Conservation (phyloP, 1,140 invertebrate genomes). For the Berghia stephanieae region DNA sequence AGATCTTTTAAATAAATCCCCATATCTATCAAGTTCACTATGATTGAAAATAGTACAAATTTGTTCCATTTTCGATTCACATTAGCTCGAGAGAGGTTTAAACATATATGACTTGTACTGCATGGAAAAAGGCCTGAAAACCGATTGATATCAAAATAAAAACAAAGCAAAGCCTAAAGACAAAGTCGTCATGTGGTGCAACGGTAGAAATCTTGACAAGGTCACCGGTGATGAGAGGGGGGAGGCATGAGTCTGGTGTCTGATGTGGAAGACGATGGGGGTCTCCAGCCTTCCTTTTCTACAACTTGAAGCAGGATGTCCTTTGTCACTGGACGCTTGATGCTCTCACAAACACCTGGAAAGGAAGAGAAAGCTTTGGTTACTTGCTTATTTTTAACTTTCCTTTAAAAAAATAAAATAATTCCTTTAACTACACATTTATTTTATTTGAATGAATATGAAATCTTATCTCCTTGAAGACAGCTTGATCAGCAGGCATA, state of each 20-base stretch:
- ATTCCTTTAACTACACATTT: not conserved
- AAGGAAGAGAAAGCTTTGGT: slow-evolving; percentile 17
- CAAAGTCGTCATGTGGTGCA: not conserved
- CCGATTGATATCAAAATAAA: slow-evolving; percentile 79
- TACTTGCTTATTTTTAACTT: not conserved
- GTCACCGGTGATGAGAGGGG: slow-evolving; percentile 18
- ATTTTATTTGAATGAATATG: not conserved
- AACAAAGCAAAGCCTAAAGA: not conserved
- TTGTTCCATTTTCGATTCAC: no score
- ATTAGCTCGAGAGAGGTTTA: no score
- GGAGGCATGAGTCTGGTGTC: slow-evolving; percentile 28
- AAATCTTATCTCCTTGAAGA: not conserved
- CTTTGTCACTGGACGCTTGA: slow-evolving; percentile 83
- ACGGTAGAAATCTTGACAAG: not conserved
- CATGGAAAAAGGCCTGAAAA: slow-evolving; percentile 85
- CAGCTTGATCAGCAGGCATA: not conserved
- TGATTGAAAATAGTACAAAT: no score
- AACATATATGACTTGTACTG: no score
- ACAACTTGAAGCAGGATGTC: slow-evolving; percentile 82
- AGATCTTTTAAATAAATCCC: no score
- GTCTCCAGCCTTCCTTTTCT: slow-evolving; percentile 68
- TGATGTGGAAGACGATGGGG: not conserved
- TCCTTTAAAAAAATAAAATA: not conserved
- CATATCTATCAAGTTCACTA: no score
- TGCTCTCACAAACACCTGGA: slow-evolving; percentile 69